A percentile compares a stretch with the other conserved stretches of the same genome.
phyloP scores from a whole-genome alignment of 2,888 invertebrate species.

The Apamea sordens region DNA sequence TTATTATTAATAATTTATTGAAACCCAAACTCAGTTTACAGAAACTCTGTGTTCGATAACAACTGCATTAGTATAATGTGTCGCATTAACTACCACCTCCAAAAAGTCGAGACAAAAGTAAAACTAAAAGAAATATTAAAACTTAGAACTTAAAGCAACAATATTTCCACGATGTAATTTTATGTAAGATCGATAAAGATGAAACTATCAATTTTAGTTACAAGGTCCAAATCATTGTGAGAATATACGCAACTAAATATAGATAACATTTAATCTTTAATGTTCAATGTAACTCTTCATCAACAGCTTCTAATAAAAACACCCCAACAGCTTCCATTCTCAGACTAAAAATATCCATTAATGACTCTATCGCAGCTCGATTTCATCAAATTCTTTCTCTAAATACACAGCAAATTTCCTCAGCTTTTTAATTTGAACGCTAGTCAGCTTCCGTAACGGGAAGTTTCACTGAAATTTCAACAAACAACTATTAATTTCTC shows the following conservation, averaged over 20 bases:
- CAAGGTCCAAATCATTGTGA: background rate
- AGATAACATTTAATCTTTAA: background rate
- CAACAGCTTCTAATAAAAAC: background rate
- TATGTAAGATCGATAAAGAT: background rate
- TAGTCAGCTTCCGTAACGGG: constrained; percentile 21
- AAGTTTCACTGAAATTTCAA: constrained; percentile 55
- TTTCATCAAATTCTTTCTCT: constrained; percentile 34
- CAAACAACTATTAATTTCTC: constrained; percentile 76
- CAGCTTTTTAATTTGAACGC: constrained; percentile 41
- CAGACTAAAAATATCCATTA: constrained; percentile 22
- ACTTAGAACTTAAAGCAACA: too few relatives aligned
- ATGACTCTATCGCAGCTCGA: background rate
- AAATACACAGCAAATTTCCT: constrained; percentile 29
- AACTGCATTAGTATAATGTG: too few relatives aligned
- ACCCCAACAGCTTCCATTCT: background rate
- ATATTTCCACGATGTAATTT: too few relatives aligned
- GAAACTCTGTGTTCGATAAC: too few relatives aligned
- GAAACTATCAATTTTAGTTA: background rate
- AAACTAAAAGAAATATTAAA: too few relatives aligned
- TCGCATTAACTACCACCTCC: too few relatives aligned
- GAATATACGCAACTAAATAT: background rate
- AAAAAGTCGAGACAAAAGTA: too few relatives aligned
- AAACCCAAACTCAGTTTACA: too few relatives aligned
- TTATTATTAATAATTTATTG: too few relatives aligned
- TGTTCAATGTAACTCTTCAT: background rate